Evolutionary conservation across 1,140 invertebrate species (phyloP).

Genomic region (Eumeta japonica): DNA sequence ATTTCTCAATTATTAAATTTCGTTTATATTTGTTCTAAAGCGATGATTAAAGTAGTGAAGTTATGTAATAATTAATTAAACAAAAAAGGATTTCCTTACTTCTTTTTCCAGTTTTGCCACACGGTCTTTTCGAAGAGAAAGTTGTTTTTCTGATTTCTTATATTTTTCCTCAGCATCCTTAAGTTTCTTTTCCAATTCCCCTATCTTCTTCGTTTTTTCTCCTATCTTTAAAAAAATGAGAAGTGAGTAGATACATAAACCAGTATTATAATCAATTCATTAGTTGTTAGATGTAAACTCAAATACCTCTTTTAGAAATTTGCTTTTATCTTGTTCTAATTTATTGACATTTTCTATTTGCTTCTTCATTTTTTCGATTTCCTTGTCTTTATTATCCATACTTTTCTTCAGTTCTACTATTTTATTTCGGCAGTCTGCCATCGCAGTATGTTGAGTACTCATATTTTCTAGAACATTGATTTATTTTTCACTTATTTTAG

Average conservation of each 20-base stretch:
- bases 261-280: slow-evolving; percentile 3
- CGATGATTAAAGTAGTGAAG: too few relatives aligned
- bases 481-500: too few relatives aligned
- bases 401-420: slow-evolving; percentile 59
- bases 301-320: slow-evolving; percentile 54
- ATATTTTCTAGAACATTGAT: slow-evolving; percentile 34
- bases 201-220: slow-evolving; percentile 60
- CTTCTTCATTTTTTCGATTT: slow-evolving; percentile 61
- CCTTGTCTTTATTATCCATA: slow-evolving; percentile 58
- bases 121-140: slow-evolving; percentile 60
- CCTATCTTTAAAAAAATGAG: slow-evolving; percentile 44
- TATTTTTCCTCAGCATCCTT: slow-evolving; percentile 64
- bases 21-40: too few relatives aligned
- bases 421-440: slow-evolving; percentile 56
- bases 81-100: slow-evolving; percentile 30
- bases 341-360: slow-evolving; percentile 52
- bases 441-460: slow-evolving; percentile 51
- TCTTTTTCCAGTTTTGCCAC: slow-evolving; percentile 63
- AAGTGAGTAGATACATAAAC: too few relatives aligned
- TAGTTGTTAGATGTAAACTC: slow-evolving; percentile 2
- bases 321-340: slow-evolving; percentile 54
- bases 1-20: too few relatives aligned
- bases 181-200: slow-evolving; percentile 60
- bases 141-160: slow-evolving; percentile 60
- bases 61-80: not conserved